Conservation (phyloP, 2,797 vertebrate genomes). For the Pteronotus mesoamericanus region DNA sequence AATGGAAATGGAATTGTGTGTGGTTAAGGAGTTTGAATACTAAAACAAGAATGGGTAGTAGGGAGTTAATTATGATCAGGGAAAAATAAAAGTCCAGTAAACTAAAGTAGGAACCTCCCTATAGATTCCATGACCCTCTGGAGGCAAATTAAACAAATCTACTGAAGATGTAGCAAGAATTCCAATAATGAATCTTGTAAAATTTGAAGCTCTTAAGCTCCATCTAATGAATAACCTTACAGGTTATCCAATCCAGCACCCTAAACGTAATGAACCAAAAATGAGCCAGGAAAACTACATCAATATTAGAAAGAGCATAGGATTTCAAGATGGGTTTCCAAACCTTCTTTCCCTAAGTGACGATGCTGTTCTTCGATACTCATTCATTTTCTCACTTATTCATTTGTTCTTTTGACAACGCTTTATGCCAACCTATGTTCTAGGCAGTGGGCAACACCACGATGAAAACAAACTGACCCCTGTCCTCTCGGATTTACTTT, state of each 20-base stretch:
- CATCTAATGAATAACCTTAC: constrained; percentile 31
- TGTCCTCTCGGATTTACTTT: background rate
- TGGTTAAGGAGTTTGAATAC: background rate
- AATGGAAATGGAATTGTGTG: background rate
- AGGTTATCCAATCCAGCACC: background rate
- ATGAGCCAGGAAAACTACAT: background rate
- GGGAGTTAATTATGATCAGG: background rate
- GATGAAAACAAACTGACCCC: background rate
- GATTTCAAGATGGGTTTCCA: background rate
- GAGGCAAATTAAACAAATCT: constrained; percentile 66
- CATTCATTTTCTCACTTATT: background rate
- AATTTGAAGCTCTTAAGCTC: constrained; percentile 43
- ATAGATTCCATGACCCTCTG: background rate
- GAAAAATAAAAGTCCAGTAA: constrained; percentile 25
- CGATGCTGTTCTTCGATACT: background rate
- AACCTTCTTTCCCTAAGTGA: background rate
- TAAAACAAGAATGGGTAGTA: background rate
- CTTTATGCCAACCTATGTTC: background rate
- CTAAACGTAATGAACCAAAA: background rate
- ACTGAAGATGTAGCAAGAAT: constrained; percentile 46
- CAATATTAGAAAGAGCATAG: background rate
- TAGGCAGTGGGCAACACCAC: background rate
- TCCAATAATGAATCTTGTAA: constrained; percentile 59
- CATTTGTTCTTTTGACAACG: background rate
- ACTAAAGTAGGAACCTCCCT: constrained; percentile 5